Evolutionary conservation across 2,888 invertebrate species (phyloP), one percentile per base, ranked within the genome.

Genomic region (Hypena proboscidalis): DNA sequence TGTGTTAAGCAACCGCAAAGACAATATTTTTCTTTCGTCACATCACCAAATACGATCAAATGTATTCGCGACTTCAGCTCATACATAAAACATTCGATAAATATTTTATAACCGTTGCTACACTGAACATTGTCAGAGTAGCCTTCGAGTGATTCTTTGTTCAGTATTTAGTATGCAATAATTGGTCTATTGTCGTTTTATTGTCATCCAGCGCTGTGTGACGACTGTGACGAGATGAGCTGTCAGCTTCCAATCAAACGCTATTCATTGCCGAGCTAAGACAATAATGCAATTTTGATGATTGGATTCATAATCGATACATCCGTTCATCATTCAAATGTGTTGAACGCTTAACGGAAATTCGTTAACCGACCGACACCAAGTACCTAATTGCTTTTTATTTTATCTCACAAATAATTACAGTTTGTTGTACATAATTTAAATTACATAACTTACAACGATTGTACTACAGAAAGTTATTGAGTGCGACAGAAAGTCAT

Each of bases 1-100:
- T 42, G 59, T 43, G 64, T 78, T 68, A 67, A 46, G 74, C 65
- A 78, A 75, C 70, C 58, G 53, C 76, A 72, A 73, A 75, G 73
- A 80, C 77, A 80, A 77, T 80, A 78, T 77, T 76, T 74, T 74
- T 68, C 69, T 79, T 83, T 81, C 80, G 74, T 76, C 77, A 79
- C 73, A 67, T 74, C 66, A 71, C 82, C 78, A 76, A 79, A 77
- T 80, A 70, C 52, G 72, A 62, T 62, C 64, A 79, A 80, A 80
- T 79, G 63, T 79, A 77, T 78, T 79, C 70, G 58, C 58, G 41
- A 57, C 64, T 59, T 65, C 41, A 54, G 58, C 66, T 69, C 69
- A 68, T 77, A 71, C 67, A 73, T 71, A 64, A 70, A 65, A 60
- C 68, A 58, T 65, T 44, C 36, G 40, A 55, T 67, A 40, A 59